Conservation (phyloP, 2,888 invertebrate genomes). For the Paralinhomoeus sp. region DNA sequence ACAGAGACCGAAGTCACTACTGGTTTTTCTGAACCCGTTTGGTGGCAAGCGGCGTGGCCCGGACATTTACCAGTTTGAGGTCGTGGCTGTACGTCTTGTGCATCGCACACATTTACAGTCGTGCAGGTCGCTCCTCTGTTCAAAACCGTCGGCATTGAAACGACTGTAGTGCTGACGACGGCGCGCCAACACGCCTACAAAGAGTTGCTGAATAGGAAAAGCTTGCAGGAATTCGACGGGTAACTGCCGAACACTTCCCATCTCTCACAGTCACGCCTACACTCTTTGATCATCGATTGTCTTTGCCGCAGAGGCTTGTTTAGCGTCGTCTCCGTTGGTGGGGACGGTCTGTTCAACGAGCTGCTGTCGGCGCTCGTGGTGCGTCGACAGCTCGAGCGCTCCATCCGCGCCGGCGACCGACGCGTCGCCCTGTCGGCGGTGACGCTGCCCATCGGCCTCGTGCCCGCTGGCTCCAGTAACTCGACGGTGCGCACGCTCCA, state of each 20-base stretch:
- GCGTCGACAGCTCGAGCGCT: conserved; percentile 33
- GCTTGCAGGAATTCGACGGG: conserved; percentile 29
- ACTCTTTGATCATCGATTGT: too few species aligned
- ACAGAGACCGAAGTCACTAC: conserved; percentile 41
- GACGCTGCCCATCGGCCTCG: conserved; percentile 40
- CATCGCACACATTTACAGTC: too few species aligned
- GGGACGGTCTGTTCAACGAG: conserved; percentile 64
- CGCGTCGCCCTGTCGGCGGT: conserved; percentile 8
- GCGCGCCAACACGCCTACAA: conserved; percentile 53
- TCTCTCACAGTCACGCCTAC: too few species aligned
- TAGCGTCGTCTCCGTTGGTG: conserved; percentile 55
- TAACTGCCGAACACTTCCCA: too few species aligned
- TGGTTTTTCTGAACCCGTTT: conserved; percentile 60
- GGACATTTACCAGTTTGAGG: conserved; percentile 46
- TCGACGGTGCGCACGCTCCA: conserved; percentile 53
- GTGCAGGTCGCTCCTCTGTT: conserved; percentile 37
- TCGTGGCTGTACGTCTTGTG: too few species aligned
- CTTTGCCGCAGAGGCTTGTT: neutral
- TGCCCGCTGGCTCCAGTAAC: conserved; percentile 47
- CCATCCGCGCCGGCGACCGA: conserved; percentile 18
- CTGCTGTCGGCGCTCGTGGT: conserved; percentile 46
- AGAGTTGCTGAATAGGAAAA: conserved; percentile 30
- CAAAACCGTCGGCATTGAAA: conserved; percentile 29
- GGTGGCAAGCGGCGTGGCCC: conserved; percentile 52
- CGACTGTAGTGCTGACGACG: conserved; percentile 45